Conservation (phyloP, 1,140 invertebrate species). For the Aphis craccivora region DNA sequence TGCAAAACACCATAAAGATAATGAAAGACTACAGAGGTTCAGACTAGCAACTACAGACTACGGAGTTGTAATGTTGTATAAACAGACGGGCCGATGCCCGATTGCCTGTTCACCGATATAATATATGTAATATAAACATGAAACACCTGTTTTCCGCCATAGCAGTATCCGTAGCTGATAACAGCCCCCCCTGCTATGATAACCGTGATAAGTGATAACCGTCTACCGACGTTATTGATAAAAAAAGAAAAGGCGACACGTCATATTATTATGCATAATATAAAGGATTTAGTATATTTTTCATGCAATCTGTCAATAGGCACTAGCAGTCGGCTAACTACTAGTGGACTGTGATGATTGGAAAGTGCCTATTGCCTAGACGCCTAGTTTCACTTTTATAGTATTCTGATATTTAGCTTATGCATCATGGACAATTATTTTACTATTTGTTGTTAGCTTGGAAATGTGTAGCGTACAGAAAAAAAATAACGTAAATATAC, state of each 20-base stretch:
- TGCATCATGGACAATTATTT: not conserved
- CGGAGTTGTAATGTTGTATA: too few relatives aligned
- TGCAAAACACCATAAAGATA: not conserved
- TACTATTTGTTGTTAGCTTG: not conserved
- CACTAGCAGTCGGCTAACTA: not conserved
- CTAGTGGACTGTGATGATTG: not conserved
- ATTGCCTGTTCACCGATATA: not conserved
- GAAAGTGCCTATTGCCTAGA: too few relatives aligned
- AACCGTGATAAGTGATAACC: not conserved
- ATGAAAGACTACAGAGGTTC: not conserved
- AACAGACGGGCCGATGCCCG: not conserved
- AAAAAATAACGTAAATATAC: not conserved
- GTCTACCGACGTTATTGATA: not conserved
- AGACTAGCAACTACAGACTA: not conserved
- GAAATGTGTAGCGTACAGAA: not conserved
- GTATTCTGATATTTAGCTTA: not conserved
- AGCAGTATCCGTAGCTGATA: not conserved
- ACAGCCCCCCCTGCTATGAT: not conserved
- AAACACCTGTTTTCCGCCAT: conserved; percentile 57
- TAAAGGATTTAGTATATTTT: not conserved
- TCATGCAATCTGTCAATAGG: not conserved
- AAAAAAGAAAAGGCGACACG: not conserved
- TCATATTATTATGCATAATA: not conserved
- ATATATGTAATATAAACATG: conserved; percentile 36
- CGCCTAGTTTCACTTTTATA: not conserved